Percentiles rank a stretch among this genome's conserved stretches.
Conservation (phyloP, 2,113 vertebrate species). For the Heterocephalus glaber region DNA sequence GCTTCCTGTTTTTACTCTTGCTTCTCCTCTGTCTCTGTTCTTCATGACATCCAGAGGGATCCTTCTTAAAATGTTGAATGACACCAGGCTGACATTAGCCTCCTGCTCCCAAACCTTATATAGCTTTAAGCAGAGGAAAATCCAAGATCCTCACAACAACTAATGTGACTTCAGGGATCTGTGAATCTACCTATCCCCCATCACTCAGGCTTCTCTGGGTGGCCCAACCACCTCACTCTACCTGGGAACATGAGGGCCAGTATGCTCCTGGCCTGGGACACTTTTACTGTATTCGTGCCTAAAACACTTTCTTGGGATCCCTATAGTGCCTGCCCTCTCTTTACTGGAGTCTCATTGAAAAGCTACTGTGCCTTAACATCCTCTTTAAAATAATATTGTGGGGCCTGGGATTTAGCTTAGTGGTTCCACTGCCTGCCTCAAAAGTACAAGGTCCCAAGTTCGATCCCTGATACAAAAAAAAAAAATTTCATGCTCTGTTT, state of each 20-base stretch:
- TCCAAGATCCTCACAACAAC: background rate
- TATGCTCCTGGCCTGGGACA: background rate
- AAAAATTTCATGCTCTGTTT: background rate
- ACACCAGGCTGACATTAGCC: background rate
- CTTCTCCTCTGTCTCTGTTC: background rate
- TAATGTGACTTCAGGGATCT: background rate
- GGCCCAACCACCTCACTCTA: rapidly evolving
- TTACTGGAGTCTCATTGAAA: background rate
- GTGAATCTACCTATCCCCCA: rapidly evolving
- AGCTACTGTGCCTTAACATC: background rate
- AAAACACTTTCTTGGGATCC: background rate
- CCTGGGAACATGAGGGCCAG: background rate
- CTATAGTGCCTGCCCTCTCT: background rate
- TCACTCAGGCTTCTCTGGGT: background rate
- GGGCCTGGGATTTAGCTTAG: no score
- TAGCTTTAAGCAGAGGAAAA: background rate
- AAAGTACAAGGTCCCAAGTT: no score
- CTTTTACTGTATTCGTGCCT: background rate
- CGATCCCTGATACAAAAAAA: no score
- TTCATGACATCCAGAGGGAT: background rate
- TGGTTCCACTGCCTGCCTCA: no score
- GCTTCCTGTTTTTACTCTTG: background rate
- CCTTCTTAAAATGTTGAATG: background rate
- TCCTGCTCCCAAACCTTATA: background rate
- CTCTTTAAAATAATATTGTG: background rate